Base-by-base conservation (phyloP, 2,797 vertebrate species). In the Epinephelus coioides region DNA sequence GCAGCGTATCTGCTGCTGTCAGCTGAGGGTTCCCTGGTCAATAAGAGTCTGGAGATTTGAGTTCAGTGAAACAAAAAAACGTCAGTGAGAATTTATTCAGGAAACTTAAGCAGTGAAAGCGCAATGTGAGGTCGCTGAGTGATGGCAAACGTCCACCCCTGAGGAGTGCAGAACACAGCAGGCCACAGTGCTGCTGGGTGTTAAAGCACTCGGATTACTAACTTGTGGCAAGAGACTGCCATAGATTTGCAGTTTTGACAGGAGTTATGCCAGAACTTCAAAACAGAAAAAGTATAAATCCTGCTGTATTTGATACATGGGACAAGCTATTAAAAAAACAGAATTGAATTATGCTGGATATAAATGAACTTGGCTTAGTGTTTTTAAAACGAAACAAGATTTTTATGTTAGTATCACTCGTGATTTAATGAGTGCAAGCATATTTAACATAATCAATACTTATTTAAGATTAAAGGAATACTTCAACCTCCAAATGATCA, bases 1-100 rank as follows among this genome's bases (percentile, higher is more conserved):
- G 82, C 77, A 43, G 60, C 6, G 7, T 17, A 69, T 89, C 75
- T 80, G 64, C 70, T 77, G 83, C 80, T 53, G 66, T 88, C 86
- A 78, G 75, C 62, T 67, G 65, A 2, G 54, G 56, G 55, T 73
- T 89, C 64, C 47, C 83, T 59, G 77, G 68, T 90, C 84, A 59
- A 44, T 38, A 44, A 46, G 56, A 83, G 64, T 75, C 69, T 75
- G 74, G 78, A 80, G 81, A 60, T 70, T 81, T 79, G 50, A 78
- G 73, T 73, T 78, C 73, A 49, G 54, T 76, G 69, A 54, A 69
- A 82, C 61, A 69, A 64, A 53, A 66, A 81, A 63, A 72, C 2
- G 7, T 65, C 69, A 60, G 44, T 49, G 57, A 12, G 55, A 53
- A 73, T 77, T 79, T 83, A 69, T 69, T 78, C n/a, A n/a, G 57